phyloP scores from a whole-genome alignment of 2,113 vertebrate genomes.

The Herpetotheres cachinnans region DNA sequence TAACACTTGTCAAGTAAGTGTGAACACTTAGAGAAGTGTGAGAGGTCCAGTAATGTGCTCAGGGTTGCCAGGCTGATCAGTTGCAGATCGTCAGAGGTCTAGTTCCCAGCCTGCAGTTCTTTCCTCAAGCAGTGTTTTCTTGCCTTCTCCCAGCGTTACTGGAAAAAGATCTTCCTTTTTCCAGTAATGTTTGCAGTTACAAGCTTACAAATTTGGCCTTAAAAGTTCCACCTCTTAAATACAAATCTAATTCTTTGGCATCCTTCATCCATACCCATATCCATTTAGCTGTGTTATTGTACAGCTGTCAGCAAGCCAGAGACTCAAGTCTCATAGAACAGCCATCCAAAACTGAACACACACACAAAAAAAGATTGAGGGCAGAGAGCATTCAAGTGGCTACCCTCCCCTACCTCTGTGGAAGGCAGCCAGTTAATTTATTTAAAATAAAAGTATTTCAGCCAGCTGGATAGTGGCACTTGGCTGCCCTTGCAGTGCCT shows the following conservation, averaged over 20 bases:
- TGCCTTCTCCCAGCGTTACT: not conserved
- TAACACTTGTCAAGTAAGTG: not conserved
- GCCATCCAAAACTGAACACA: not conserved
- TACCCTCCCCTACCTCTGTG: not conserved
- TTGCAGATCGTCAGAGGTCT: not conserved
- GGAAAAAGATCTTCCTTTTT: not conserved
- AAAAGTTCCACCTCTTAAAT: not conserved
- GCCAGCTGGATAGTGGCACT: not conserved
- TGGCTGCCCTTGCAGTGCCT: constrained; percentile 35
- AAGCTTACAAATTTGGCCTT: not conserved
- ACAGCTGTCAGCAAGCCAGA: not conserved
- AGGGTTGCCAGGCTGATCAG: not conserved
- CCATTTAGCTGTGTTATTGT: not conserved
- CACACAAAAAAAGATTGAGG: not conserved
- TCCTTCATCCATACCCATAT: not conserved
- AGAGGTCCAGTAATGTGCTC: not conserved
- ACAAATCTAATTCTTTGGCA: not conserved
- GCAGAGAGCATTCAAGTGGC: not conserved
- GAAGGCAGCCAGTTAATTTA: constrained; percentile 29
- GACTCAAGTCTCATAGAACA: not conserved
- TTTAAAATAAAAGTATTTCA: not conserved
- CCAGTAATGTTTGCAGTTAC: not conserved
- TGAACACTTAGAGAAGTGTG: not conserved
- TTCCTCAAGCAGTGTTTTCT: not conserved
- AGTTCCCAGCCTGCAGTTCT: not conserved